Evolutionary conservation across 2,888 invertebrate species (phyloP).

Genomic region (Pinctada fucata): DNA sequence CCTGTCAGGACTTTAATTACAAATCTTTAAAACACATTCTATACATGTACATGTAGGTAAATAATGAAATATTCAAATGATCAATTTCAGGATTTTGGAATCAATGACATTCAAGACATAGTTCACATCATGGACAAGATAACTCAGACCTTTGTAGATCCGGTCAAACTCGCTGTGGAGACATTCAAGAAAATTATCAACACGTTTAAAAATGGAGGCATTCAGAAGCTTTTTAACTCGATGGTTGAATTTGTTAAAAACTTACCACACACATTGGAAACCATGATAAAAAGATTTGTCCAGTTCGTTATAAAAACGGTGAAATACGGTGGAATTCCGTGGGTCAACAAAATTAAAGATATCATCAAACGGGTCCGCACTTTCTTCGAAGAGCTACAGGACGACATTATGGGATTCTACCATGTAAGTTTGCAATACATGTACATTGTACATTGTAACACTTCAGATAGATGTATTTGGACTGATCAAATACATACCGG

Average conservation of each 20-base stretch:
- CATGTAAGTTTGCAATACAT: slow-evolving; percentile 40
- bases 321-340: slow-evolving; percentile 34
- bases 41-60: too few relatives aligned
- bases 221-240: slow-evolving; percentile 28
- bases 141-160: slow-evolving; percentile 46
- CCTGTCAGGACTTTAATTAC: too few relatives aligned
- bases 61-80: too few relatives aligned
- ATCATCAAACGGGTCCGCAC: slow-evolving; percentile 26
- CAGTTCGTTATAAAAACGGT: slow-evolving; percentile 1
- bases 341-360: slow-evolving; percentile 27
- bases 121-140: slow-evolving; percentile 52
- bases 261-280: slow-evolving; percentile 20
- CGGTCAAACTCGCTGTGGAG: slow-evolving; percentile 45
- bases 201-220: slow-evolving; percentile 35
- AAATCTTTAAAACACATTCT: too few relatives aligned
- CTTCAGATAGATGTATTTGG: too few relatives aligned
- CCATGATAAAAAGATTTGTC: slow-evolving; percentile 19
- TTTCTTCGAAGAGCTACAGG: slow-evolving; percentile 34
- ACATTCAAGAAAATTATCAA: slow-evolving; percentile 43
- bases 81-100: slow-evolving; percentile 53
- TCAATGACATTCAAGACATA: slow-evolving; percentile 48
- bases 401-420: slow-evolving; percentile 37
- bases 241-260: slow-evolving; percentile 22
- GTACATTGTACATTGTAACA: neutral
- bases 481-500: too few relatives aligned